Conservation (phyloP, 2,113 vertebrate species). For the Eurypyga helias region DNA sequence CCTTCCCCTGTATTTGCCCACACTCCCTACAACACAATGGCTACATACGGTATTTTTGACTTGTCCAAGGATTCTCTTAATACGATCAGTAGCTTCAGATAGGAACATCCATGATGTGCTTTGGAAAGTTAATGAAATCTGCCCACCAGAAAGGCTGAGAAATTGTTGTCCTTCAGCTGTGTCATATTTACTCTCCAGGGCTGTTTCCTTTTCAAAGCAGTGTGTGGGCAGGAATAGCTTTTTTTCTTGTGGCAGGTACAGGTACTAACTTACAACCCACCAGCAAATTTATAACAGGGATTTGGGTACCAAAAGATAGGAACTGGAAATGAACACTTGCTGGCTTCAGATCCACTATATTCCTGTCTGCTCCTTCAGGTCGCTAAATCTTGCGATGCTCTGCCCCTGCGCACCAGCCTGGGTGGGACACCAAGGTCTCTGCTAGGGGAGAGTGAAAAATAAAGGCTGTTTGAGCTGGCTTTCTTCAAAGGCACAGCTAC, state of each 20-base stretch:
- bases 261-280: not conserved
- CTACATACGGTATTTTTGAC: not conserved
- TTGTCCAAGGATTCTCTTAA: not conserved
- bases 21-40: not conserved
- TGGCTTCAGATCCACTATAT: not conserved
- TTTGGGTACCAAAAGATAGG: not conserved
- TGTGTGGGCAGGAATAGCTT: not conserved
- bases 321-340: not conserved
- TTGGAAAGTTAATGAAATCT: slow-evolving; percentile 28
- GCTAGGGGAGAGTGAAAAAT: too few relatives aligned
- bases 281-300: not conserved
- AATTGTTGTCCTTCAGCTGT: slow-evolving; percentile 22
- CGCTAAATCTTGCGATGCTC: not conserved
- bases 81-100: not conserved
- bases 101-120: not conserved
- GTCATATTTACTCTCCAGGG: slow-evolving; percentile 3
- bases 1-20: not conserved
- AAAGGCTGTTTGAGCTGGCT: not conserved
- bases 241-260: not conserved
- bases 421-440: not conserved
- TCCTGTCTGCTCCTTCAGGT: not conserved
- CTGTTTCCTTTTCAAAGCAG: not conserved
- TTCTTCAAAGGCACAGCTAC: not conserved
- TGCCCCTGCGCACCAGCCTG: not conserved
- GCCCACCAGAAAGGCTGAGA: not conserved